Conservation (phyloP, 2,113 vertebrate genomes). For the Cromileptes altivelis region DNA sequence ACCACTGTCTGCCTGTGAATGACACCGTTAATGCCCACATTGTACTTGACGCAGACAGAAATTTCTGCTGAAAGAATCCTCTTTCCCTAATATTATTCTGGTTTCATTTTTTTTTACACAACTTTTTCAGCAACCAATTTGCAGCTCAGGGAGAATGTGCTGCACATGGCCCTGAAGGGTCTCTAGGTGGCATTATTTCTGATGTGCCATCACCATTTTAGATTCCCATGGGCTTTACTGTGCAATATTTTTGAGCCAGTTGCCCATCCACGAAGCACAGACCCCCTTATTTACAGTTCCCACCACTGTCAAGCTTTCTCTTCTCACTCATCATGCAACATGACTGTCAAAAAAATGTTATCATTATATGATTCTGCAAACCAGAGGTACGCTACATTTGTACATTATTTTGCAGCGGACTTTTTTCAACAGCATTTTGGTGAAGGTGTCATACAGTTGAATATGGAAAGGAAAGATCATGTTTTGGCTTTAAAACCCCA, state of each 20-base stretch:
- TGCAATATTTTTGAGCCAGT: neutral
- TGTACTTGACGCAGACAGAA: slow-evolving; percentile 31
- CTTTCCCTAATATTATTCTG: slow-evolving; percentile 1
- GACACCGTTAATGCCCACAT: slow-evolving; percentile 54
- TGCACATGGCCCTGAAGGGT: neutral
- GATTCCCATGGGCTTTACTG: neutral
- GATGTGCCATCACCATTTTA: neutral
- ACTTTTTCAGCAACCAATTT: neutral
- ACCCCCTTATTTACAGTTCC: neutral
- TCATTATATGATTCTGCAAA: too few relatives aligned
- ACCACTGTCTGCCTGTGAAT: slow-evolving; percentile 59
- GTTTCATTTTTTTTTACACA: neutral
- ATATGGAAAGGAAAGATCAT: too few relatives aligned
- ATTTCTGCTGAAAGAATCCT: neutral
- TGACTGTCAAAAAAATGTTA: too few relatives aligned
- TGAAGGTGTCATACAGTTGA: too few relatives aligned
- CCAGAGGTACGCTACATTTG: too few relatives aligned
- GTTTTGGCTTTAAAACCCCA: too few relatives aligned
- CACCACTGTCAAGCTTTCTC: neutral
- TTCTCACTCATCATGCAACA: neutral
- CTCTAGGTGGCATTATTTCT: neutral
- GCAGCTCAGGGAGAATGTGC: neutral
- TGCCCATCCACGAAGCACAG: too few relatives aligned
- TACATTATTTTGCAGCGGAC: too few relatives aligned
- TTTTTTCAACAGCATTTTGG: too few relatives aligned